These are phyloP conservation scores for Sebastes minor DNA, from an alignment of 2,797 vertebrate genomes.

Conservation along the genomic window DNA sequence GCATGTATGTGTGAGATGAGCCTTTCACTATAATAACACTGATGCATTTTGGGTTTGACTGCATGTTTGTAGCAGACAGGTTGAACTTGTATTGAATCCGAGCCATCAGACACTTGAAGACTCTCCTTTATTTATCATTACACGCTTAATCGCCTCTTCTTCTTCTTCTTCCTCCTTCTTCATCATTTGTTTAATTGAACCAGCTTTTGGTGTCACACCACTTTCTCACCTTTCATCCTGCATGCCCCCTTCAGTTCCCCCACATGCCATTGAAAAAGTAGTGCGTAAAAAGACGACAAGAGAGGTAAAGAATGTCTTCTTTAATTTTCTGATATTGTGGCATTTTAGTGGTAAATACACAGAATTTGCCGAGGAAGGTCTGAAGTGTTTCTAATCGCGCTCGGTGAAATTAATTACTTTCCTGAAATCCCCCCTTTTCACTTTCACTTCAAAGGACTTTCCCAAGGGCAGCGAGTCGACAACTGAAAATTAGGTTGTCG, in stretches of 20 bases:
- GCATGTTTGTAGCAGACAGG: not conserved
- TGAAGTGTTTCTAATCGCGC: constrained; percentile 81
- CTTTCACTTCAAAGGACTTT: constrained; percentile 84
- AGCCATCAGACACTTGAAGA: not conserved
- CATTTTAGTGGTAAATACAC: constrained; percentile 70
- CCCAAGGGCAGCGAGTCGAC: constrained; percentile 84
- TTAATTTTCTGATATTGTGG: constrained; percentile 74
- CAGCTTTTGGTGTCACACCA: constrained; percentile 7
- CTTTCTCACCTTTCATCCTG: constrained; percentile 33
- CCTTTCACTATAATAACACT: not conserved
- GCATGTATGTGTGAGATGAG: not conserved
- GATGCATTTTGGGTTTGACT: no score
- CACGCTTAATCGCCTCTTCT: constrained; percentile 4
- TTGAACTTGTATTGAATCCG: not conserved
- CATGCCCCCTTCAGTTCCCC: not conserved
- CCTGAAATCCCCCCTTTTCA: constrained; percentile 74
- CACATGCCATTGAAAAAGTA: constrained; percentile 39
- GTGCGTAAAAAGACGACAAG: constrained; percentile 27
- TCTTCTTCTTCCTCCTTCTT: not conserved
- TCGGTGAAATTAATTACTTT: constrained; percentile 82
- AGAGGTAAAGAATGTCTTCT: constrained; percentile 67
- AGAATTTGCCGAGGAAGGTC: constrained; percentile 64
- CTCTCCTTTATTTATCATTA: not conserved
- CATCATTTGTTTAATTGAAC: constrained; percentile 23
- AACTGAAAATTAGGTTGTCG: constrained; percentile 79